Evolutionary conservation across 1,140 invertebrate genomes (phyloP).

Genomic region (Drosophila suzukii): DNA sequence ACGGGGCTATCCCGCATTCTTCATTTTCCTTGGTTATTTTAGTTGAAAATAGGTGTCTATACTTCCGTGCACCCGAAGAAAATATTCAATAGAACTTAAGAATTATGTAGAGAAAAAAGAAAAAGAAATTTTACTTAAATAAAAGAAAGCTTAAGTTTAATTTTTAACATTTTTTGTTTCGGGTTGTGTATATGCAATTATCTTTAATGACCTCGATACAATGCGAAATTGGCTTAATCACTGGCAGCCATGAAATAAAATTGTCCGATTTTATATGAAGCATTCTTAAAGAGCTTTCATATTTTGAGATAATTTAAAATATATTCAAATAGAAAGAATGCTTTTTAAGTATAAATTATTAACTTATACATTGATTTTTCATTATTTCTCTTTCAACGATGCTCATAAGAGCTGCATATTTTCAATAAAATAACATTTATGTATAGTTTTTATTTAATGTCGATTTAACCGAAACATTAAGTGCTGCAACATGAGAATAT

Average conservation of each 20-base stretch:
- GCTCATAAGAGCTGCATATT: too few species aligned
- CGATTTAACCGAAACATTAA: not conserved
- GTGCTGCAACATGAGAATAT: not conserved
- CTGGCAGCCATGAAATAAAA: not conserved
- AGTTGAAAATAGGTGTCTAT: conserved; percentile 20
- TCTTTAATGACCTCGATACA: not conserved
- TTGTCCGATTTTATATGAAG: not conserved
- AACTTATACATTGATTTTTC: too few species aligned
- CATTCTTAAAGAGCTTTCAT: not conserved
- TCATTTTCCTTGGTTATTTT: conserved; percentile 14
- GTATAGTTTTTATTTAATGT: too few species aligned
- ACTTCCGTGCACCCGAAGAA: conserved; percentile 11
- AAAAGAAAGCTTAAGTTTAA: not conserved
- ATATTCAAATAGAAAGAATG: too few species aligned
- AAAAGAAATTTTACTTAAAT: not conserved
- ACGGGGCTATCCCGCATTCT: not conserved
- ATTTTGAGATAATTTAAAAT: too few species aligned
- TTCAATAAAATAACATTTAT: too few species aligned
- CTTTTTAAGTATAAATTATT: too few species aligned
- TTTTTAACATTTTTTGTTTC: not conserved
- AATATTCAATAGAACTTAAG: not conserved
- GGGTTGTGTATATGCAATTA: not conserved
- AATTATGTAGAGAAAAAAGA: not conserved
- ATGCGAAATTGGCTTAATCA: not conserved
- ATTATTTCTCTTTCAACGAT: too few species aligned